Conservation (phyloP, 2,113 vertebrate genomes). For the Phylloscopus trochiloides region DNA sequence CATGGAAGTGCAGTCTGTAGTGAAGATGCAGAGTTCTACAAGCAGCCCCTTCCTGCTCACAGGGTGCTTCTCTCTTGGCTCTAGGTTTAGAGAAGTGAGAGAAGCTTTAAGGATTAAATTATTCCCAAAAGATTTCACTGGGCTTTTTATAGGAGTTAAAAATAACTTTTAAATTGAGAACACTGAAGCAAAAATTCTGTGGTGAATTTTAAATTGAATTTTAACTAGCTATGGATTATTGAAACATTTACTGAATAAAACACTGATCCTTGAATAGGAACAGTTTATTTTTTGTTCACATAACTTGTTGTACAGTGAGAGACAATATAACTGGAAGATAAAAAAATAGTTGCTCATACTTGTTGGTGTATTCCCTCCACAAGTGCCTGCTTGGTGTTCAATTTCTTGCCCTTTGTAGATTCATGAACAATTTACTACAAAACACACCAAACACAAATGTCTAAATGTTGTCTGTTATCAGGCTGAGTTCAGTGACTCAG, state of each 20-base stretch:
- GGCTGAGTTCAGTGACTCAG: background rate
- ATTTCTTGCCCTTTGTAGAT: background rate
- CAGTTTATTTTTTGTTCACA: background rate
- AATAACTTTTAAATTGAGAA: background rate
- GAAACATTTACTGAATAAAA: background rate
- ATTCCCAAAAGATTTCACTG: background rate
- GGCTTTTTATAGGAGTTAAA: background rate
- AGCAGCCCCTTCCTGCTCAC: background rate
- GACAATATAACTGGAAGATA: background rate
- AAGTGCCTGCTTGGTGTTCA: background rate
- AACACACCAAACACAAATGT: background rate
- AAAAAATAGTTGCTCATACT: background rate
- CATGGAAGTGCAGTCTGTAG: background rate
- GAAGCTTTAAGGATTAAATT: background rate
- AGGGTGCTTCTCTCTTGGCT: background rate
- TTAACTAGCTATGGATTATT: background rate
- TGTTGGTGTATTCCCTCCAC: background rate
- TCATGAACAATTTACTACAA: background rate
- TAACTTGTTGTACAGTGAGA: background rate
- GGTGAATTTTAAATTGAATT: background rate
- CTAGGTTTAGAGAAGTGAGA: background rate
- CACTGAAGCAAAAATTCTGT: background rate
- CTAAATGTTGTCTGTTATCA: background rate
- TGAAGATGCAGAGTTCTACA: fast-evolving
- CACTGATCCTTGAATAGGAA: background rate